A percentile compares a stretch with the other conserved stretches of the same genome.
Conservation (phyloP, 2,113 vertebrate species). For the Carassius gibelio region DNA sequence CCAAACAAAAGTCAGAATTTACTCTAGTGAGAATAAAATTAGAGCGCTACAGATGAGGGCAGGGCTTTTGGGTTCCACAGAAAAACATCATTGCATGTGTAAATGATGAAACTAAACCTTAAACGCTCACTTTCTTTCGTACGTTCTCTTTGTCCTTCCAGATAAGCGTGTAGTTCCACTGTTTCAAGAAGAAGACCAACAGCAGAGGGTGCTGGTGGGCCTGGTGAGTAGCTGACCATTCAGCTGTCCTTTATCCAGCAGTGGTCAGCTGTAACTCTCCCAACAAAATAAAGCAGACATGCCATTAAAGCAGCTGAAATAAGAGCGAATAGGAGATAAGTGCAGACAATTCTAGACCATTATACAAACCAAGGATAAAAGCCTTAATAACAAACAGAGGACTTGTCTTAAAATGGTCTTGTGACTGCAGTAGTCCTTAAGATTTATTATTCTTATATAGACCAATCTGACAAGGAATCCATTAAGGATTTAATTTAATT, state of each 20-base stretch:
- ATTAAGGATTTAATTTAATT: background rate
- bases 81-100: background rate
- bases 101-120: background rate
- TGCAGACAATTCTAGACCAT: background rate
- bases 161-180: conserved; percentile 85
- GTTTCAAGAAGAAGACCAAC: conserved; percentile 88
- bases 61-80: background rate
- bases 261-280: background rate
- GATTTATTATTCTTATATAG: background rate
- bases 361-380: background rate
- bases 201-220: conserved; percentile 85
- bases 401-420: background rate
- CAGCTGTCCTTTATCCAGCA: background rate
- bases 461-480: background rate
- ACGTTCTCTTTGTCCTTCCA: conserved; percentile 72
- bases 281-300: background rate
- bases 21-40: background rate
- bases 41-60: background rate
- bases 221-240: conserved; percentile 78
- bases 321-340: background rate
- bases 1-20: background rate
- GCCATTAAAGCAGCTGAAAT: background rate
- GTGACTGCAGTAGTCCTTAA: background rate
- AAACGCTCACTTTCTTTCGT: background rate
- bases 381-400: background rate